Percentiles rank a stretch among this genome's conserved stretches.
phyloP scores from a whole-genome alignment of 2,797 vertebrate genomes.

The Helostoma temminkii region DNA sequence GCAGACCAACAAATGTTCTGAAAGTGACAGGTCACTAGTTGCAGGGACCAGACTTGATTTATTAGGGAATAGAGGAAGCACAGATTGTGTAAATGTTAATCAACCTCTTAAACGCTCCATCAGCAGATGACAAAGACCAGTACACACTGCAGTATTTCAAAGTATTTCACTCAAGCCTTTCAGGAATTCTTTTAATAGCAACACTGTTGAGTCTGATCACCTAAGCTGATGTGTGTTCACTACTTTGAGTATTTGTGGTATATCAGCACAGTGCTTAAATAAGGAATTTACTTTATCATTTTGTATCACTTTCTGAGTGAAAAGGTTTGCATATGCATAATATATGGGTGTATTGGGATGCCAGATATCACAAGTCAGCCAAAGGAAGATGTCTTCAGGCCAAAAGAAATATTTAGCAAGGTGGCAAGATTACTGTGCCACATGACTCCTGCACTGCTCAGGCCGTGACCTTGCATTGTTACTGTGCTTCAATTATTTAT shows the following conservation, averaged over 20 bases:
- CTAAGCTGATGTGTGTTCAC: conserved; percentile 15
- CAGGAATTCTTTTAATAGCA: conserved; percentile 50
- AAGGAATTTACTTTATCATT: not conserved
- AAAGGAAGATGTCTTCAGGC: not conserved
- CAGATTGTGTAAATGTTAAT: not conserved
- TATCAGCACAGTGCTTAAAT: not conserved
- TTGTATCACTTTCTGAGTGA: not conserved
- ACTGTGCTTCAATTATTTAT: conserved; percentile 7
- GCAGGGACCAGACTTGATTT: not conserved
- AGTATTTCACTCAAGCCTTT: conserved; percentile 28
- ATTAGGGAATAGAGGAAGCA: not conserved
- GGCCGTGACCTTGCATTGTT: conserved; percentile 28
- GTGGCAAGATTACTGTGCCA: not conserved
- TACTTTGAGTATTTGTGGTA: not conserved
- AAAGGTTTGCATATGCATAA: not conserved
- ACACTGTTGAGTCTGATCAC: conserved; percentile 20
- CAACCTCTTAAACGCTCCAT: conserved; percentile 13
- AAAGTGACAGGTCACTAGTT: not conserved
- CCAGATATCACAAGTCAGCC: not conserved
- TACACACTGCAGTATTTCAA: conserved; percentile 1
- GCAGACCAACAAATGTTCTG: not conserved
- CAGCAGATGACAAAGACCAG: not conserved
- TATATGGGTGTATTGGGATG: not conserved
- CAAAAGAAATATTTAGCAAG: conserved; percentile 20
- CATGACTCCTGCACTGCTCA: conserved; percentile 21